These are phyloP conservation scores for Aplocera efformata DNA, from an alignment of 2,888 invertebrate genomes.

Conservation along the genomic window DNA sequence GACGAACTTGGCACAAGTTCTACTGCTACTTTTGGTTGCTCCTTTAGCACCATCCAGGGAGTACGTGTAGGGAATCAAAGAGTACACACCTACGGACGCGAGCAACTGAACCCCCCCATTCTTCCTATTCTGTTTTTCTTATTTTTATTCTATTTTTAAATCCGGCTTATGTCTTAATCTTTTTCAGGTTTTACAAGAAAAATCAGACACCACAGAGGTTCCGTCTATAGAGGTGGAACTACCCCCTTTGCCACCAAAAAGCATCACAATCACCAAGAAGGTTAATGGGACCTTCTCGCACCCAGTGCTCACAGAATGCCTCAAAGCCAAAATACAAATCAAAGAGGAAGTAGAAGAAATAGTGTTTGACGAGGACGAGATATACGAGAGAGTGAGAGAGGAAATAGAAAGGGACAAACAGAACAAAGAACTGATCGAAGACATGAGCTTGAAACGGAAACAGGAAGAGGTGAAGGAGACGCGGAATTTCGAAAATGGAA, in stretches of 20 bases:
- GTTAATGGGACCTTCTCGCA: conserved; percentile 34
- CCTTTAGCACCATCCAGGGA: too few relatives aligned
- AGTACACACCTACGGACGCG: too few relatives aligned
- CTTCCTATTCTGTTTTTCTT: too few relatives aligned
- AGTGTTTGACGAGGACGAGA: conserved; percentile 29
- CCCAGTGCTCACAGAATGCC: conserved; percentile 38
- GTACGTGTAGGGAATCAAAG: too few relatives aligned
- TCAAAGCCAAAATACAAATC: conserved; percentile 24
- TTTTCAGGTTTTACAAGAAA: conserved; percentile 41
- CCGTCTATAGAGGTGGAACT: conserved; percentile 43
- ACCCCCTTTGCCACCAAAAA: conserved; percentile 19
- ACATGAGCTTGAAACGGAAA: neutral
- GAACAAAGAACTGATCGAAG: neutral
- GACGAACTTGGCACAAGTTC: too few relatives aligned
- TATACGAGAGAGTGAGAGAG: conserved; percentile 27
- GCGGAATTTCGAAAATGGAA: neutral
- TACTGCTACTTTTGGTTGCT: too few relatives aligned
- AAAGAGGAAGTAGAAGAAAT: conserved; percentile 16
- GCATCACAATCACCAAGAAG: conserved; percentile 14
- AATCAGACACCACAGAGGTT: conserved; percentile 46
- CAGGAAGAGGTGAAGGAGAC: neutral
- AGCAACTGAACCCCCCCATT: too few relatives aligned
- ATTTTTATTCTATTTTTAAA: conserved; percentile 4
- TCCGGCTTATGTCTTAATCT: too few relatives aligned
- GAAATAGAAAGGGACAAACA: conserved; percentile 19